Evolutionary conservation across 1,140 invertebrate genomes (phyloP), one percentile per base, ranked within the genome.

Genomic region (Drosophila paulistorum): DNA sequence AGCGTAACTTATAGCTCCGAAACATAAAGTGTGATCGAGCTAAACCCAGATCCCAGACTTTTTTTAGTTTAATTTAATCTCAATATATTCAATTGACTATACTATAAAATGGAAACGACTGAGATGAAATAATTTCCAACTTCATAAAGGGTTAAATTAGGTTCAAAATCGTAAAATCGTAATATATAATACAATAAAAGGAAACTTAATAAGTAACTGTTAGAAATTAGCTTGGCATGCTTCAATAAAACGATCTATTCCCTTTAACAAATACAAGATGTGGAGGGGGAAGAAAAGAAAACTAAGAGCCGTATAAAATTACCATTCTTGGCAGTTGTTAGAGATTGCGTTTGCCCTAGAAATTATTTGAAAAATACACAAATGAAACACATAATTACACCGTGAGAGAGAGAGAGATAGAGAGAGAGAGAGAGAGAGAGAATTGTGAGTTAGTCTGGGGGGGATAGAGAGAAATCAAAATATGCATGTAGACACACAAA

Each of bases 321-420:
- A 85, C 81, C 82, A 77, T 80, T 85, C 65, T 85, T 85, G 73
- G 58, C 64, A 84, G 81, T 79, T 35, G 71, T 45, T 77, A 59
- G 75, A 59, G 58, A 77, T 77, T 71, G 68, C 33, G 55, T 77
- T 37, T 62, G 74, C 68, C 75, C 75, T 77, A 39, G 71, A 77
- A 77, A 77, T 71, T 68, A 77, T 68, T 77, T 17, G 64, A 68
- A 77, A 59, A 64, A 68, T 67, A 64, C 78, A 65, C 59, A 42
- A 72, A 72, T 23, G 3, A 20, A 51, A 51, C 6, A 51, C 17
- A 51, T 63, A 68, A 73, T 79, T 79, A 73, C 68, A 79, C 65
- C 45, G 69, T 73, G 76, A 78, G 68, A 69, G 67, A 77, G 64
- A 62, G 55, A 71, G 20, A n/a, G n/a, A n/a, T n/a, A 67, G 62